Base-by-base conservation (phyloP, 2,888 invertebrate species). In the Platycnemis pennipes region DNA sequence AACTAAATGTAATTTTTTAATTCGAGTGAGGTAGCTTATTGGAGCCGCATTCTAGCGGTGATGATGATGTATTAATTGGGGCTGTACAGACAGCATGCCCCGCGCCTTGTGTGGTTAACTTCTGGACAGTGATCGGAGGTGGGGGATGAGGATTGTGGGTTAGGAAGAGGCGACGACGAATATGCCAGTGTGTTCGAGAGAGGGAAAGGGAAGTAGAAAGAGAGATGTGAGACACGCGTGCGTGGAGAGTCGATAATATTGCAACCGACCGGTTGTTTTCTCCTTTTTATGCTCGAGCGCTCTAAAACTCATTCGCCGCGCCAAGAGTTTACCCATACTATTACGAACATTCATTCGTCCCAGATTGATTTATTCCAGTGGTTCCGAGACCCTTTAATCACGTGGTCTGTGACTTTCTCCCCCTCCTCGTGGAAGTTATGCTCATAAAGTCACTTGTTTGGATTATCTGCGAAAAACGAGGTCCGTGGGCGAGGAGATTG, bases 291-390 rank as follows among this genome's bases (percentile, higher is more conserved):
- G 49, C 77, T 37, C 37, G 37, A 77, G 77, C 31, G 37, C 37
- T 37, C n/a, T n/a, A n/a, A 37, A 77, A 77, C 77, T 77, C 63
- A 37, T 37, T 37, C 31, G 1, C 77, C 31, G 13, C 77, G 11
- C 77, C 77, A n/a, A 13, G 37, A 77, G 77, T 37, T 77, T 11
- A 77, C 31, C 13, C 37, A 37, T 4, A 77, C 77, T 77, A n/a
- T 77, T 37, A 31, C 11, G 77, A 37, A n/a, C 63, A n/a, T 63
- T 77, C 77, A 13, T 77, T 77, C 77, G 31, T 77, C 77, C 37
- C 77, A 63, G 77, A 37, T 77, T 77, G 77, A 77, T 77, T 77
- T 77, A 77, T 77, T 77, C 77, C 13, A 31, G 77, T 77, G 77
- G 77, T 77, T 37, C n/a, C 77, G 11, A 11, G 77, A 37, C 13